Evolutionary conservation across 2,797 vertebrate species (phyloP).

Genomic region (Tenualosa thibaudeaui): DNA sequence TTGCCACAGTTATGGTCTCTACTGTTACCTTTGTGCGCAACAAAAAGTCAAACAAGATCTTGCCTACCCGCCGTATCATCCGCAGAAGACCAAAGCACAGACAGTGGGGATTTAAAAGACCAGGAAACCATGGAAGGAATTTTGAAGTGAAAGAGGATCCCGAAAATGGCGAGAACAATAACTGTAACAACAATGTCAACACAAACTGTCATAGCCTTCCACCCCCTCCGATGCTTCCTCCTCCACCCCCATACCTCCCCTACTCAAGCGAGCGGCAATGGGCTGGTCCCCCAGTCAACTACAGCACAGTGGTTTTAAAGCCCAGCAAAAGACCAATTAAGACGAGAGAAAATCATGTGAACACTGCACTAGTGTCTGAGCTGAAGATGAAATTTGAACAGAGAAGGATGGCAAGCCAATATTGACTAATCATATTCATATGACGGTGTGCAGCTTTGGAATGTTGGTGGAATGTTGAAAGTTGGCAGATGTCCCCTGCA

Average conservation of each 20-base stretch:
- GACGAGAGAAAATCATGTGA: constrained; percentile 68
- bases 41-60: constrained; percentile 91
- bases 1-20: constrained; percentile 91
- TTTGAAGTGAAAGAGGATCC: constrained; percentile 69
- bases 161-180: constrained; percentile 67
- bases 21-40: constrained; percentile 93
- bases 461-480: background rate
- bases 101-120: constrained; percentile 50
- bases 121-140: constrained; percentile 64
- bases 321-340: constrained; percentile 61
- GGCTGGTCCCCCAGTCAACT: constrained; percentile 78
- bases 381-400: constrained; percentile 92
- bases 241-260: constrained; percentile 56
- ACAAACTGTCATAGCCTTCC: constrained; percentile 49
- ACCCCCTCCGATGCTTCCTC: constrained; percentile 63
- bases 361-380: constrained; percentile 89
- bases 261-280: constrained; percentile 54
- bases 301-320: constrained; percentile 74
- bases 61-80: constrained; percentile 84
- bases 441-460: background rate
- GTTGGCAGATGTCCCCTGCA: background rate
- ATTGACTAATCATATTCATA: constrained; percentile 40
- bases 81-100: constrained; percentile 72
- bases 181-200: constrained; percentile 80
- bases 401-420: constrained; percentile 68